A percentile compares a stretch with the other conserved stretches of the same genome.
phyloP scores from a whole-genome alignment of 2,888 invertebrate genomes.

The Leuctra nigra region DNA sequence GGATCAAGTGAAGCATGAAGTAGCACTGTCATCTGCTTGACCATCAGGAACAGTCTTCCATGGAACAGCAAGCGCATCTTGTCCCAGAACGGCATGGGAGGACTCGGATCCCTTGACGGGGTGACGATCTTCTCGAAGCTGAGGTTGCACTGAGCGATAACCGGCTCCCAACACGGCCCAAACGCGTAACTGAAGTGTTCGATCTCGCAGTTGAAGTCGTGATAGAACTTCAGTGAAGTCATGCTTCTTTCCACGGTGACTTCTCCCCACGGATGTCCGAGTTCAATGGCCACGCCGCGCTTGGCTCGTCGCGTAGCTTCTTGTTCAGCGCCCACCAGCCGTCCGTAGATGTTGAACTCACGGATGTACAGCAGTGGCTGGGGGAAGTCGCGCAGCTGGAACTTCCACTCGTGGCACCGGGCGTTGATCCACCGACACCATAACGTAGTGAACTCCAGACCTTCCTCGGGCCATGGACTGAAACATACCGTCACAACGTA shows the following conservation, averaged over 20 bases:
- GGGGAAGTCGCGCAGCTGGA: conserved; percentile 89
- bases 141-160: conserved; percentile 81
- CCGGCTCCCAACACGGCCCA: conserved; percentile 99
- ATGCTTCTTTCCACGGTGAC: conserved; percentile 82
- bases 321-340: conserved; percentile 85
- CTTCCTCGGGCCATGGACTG: conserved; percentile 88
- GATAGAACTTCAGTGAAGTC: conserved; percentile 94
- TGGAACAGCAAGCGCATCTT: conserved; percentile 88
- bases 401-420: conserved; percentile 77
- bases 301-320: conserved; percentile 56
- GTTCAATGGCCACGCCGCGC: conserved; percentile 67
- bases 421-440: conserved; percentile 88
- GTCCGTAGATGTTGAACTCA: conserved; percentile 82
- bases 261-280: conserved; percentile 80
- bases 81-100: conserved; percentile 95
- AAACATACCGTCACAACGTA: no score
- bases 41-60: conserved; percentile 83
- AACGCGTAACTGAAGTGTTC: conserved; percentile 88
- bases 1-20: conserved; percentile 96
- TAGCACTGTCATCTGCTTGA: conserved; percentile 81
- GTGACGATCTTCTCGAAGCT: conserved; percentile 82
- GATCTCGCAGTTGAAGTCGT: conserved; percentile 93
- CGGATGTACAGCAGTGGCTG: conserved; percentile 83
- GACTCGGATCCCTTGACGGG: conserved; percentile 88
- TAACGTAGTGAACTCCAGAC: conserved; percentile 78